A percentile compares a stretch with the other conserved stretches of the same genome.
Conservation (phyloP, 1,140 invertebrate genomes). For the Doryteuthis pealeii region DNA sequence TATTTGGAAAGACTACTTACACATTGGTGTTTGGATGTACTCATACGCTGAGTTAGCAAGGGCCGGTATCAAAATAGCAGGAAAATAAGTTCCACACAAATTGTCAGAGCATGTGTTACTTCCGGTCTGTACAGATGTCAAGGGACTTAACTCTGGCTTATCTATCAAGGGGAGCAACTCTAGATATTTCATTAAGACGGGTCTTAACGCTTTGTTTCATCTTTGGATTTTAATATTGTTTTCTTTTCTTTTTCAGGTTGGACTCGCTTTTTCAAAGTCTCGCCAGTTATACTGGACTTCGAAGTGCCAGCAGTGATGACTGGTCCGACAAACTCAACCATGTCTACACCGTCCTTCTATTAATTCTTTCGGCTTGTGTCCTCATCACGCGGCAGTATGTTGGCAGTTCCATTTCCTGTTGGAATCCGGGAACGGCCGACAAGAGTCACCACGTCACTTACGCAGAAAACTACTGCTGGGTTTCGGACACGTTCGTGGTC, state of each 20-base stretch:
- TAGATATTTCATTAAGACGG: no score
- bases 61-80: no score
- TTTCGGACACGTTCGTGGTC: slow-evolving; percentile 48
- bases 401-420: slow-evolving; percentile 59
- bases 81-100: no score
- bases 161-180: no score
- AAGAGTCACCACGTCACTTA: slow-evolving; percentile 43
- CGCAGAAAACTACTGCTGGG: slow-evolving; percentile 47
- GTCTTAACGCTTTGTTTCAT: no score
- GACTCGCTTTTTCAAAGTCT: neutral
- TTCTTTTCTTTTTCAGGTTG: neutral
- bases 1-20: no score
- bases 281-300: slow-evolving; percentile 14
- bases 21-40: no score
- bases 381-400: slow-evolving; percentile 53
- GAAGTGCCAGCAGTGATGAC: slow-evolving; percentile 46
- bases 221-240: neutral
- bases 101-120: no score
- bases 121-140: no score
- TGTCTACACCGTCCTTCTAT: slow-evolving; percentile 44
- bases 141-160: no score
- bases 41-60: no score
- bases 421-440: slow-evolving; percentile 50
- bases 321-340: slow-evolving; percentile 50
- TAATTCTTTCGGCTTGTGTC: slow-evolving; percentile 47